Base-by-base conservation (phyloP, 1,140 invertebrate genomes). In the Penaeus indicus region DNA sequence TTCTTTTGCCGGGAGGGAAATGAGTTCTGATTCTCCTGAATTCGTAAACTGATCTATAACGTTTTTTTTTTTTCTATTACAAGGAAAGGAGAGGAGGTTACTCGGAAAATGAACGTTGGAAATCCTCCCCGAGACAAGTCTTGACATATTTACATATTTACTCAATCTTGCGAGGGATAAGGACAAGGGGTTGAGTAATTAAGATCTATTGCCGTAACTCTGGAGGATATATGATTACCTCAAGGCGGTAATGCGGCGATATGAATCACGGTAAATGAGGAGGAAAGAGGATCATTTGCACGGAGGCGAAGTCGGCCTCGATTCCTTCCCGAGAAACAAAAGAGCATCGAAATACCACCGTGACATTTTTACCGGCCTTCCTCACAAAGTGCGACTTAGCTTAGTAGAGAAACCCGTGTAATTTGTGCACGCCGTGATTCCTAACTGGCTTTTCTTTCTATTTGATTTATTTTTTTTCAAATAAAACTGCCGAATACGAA, bases 281-380 rank as follows among this genome's bases (percentile, higher is more conserved):
- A 54, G 54, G 54, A 8, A 11, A 16, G 54, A 54, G 54, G 54
- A 54, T 54, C 54, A 54, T 54, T 8, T 10, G 54, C 54, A 16
- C 54, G 16, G 54, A 13, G 54, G 54, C 54, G 54, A 54, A 54
- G 54, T 54, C 54, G 54, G 54, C 54, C 54, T 54, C 54, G 54
- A 54, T 54, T 54, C 54, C 54, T 54, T 54, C 54, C 54, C 10
- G 80, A 83, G 80, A 64, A 25, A 62, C 21, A 32, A 83, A 61
- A 22, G 22, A 19, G 25, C 27, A 5, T 22, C 54, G 80, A 60
- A 32, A 63, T 16, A 21, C 72, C 72, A 75, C 72, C 72, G 13
- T 75, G 72, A 75, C 72, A 75, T 75, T 75, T 38, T 75, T 75
- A 75, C 72, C 54, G 54, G 10, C 54, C 54, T 54, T 11, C 54